Evolutionary conservation across 2,888 invertebrate species (phyloP).

Genomic region (Drosophila mimica): DNA sequence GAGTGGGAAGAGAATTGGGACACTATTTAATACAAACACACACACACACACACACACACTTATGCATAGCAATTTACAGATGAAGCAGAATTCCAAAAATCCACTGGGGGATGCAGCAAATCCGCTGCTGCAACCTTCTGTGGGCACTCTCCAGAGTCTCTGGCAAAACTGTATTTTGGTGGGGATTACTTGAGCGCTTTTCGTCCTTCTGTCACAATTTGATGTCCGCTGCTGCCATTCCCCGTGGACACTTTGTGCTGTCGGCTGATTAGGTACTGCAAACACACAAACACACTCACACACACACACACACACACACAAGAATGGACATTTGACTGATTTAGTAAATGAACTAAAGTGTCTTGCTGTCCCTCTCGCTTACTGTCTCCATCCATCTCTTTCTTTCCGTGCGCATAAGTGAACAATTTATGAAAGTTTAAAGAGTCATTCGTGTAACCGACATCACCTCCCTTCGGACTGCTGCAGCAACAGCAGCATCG

Average conservation of each 20-base stretch:
- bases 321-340: conserved; percentile 1
- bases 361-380: background rate
- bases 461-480: conserved; percentile 20
- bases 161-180: conserved; percentile 22
- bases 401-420: conserved; percentile 45
- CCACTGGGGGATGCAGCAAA: conserved; percentile 12
- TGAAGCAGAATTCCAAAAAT: conserved; percentile 31
- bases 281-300: conserved; percentile 36
- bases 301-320: conserved; percentile 1
- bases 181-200: conserved; percentile 22
- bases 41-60: conserved; percentile 6
- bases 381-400: background rate
- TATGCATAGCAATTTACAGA: conserved; percentile 34
- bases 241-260: conserved; percentile 55
- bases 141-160: background rate
- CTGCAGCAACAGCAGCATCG: conserved; percentile 11
- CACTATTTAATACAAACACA: conserved; percentile 20
- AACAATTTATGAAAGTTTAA: conserved; percentile 66
- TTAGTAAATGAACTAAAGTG: conserved; percentile 32
- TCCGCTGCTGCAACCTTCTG: background rate
- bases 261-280: conserved; percentile 64
- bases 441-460: conserved; percentile 3
- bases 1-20: conserved; percentile 4
- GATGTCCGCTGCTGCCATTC: conserved; percentile 37
- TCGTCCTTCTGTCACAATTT: conserved; percentile 58